These are phyloP conservation scores for Setophaga petechia DNA, from an alignment of 2,113 vertebrate species.

Conservation along the genomic window DNA sequence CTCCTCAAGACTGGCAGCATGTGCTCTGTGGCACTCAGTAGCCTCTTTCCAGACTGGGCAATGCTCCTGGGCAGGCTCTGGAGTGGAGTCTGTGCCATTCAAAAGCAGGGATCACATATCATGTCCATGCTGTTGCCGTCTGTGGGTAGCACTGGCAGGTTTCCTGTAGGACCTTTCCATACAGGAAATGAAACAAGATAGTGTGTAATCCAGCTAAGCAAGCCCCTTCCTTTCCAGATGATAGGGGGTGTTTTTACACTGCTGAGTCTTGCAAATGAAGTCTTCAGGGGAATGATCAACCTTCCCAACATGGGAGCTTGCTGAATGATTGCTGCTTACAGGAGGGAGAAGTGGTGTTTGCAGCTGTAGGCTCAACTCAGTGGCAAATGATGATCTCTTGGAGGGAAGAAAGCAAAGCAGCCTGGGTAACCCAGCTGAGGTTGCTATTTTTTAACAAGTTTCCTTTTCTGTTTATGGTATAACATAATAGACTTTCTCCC, in stretches of 20 bases:
- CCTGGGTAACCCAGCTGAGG: neutral
- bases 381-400: constrained; percentile 15
- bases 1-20: neutral
- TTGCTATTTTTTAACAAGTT: neutral
- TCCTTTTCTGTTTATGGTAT: neutral
- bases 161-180: neutral
- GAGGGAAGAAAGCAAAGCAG: neutral
- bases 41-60: neutral
- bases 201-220: neutral
- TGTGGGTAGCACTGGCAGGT: neutral
- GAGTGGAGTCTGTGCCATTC: neutral
- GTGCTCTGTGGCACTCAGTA: neutral
- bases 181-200: neutral
- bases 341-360: neutral
- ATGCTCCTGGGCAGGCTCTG: neutral
- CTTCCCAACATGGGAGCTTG: neutral
- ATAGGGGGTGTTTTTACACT: neutral
- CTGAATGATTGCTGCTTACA: neutral
- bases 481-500: neutral
- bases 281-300: constrained; percentile 35
- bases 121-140: neutral
- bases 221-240: neutral
- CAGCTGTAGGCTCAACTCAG: neutral
- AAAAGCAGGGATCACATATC: neutral
- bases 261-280: constrained; percentile 33